phyloP scores from a whole-genome alignment of 2,797 vertebrate genomes.

The Mionectes olivaceus region DNA sequence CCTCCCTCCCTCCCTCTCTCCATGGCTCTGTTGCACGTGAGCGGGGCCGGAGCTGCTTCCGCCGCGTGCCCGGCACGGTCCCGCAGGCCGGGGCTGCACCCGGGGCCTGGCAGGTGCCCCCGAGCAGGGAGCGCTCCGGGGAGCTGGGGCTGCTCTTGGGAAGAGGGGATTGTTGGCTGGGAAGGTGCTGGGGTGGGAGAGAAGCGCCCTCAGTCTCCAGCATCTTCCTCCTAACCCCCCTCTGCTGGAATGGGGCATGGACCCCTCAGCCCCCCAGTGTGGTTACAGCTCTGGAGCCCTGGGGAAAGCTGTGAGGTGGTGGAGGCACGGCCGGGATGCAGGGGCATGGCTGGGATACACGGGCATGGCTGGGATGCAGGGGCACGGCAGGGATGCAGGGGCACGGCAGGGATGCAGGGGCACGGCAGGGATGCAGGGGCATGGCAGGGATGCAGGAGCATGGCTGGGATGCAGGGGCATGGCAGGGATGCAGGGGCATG shows the following conservation, averaged over 20 bases:
- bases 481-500: too few relatives aligned
- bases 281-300: not conserved
- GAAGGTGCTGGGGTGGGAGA: not conserved
- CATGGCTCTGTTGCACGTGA: not conserved
- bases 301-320: not conserved
- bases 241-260: rapidly evolving
- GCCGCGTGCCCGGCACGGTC: rapidly evolving
- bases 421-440: too few relatives aligned
- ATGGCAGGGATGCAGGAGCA: too few relatives aligned
- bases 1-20: not conserved
- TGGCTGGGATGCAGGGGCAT: too few relatives aligned
- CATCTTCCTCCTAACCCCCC: not conserved
- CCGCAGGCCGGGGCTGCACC: rapidly evolving
- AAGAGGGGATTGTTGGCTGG: not conserved
- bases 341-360: not conserved
- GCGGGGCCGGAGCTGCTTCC: not conserved
- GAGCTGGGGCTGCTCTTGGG: rapidly evolving
- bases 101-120: not conserved
- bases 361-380: too few relatives aligned
- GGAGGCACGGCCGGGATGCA: not conserved
- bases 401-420: not conserved
- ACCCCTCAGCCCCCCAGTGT: rapidly evolving
- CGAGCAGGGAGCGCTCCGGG: rapidly evolving
- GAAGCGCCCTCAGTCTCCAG: not conserved
- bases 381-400: not conserved